Evolutionary conservation across 2,113 vertebrate genomes (phyloP), one percentile per base, ranked within the genome.

Genomic region (Cavia porcellus): DNA sequence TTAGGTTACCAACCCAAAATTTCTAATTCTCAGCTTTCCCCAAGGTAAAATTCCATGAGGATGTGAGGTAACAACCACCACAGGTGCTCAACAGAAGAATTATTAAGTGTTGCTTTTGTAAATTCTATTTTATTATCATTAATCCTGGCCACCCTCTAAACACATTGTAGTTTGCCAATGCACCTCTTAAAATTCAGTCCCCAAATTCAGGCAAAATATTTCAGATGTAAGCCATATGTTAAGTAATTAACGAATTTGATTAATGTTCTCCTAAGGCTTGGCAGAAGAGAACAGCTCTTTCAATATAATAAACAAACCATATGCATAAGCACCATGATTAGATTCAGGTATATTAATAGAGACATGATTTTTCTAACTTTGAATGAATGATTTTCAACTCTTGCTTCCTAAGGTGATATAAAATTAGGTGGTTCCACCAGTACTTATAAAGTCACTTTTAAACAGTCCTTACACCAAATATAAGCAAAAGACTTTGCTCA

Each of bases 381-480:
- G 28, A 88, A 52, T 55, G 96, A 52, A 97, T 97, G 97, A 95
- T 90, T 97, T 95, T 83, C 94, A 97, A 30, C 95, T 95, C 97
- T 88, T 80, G 84, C 96, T 98, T 97, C 97, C 96, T 9, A 19
- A 85, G 72, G n/a, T 97, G 96, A 96, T 61, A 80, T 81, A 81
- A 92, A 93, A 95, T 59, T 57, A 64, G 79, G 89, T 96, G 89
- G 91, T 57, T 80, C 86, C 92, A 47, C 94, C 95, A 89, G 97
- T 97, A 96, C 88, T 92, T 94, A 96, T n/a, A 94, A 96, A 93
- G 38, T 88, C 12, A 17, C 55, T 66, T 91, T 93, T 35, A 80
- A 19, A 55, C 35, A 94, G 87, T 96, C 97, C 97, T 96, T 88
- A 96, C 24, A 93, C 87, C 80, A 91, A 97, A 86, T 89, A 87